Evolutionary conservation across 1,140 invertebrate genomes (phyloP).

Genomic region (Eupristina koningsbergeri): DNA sequence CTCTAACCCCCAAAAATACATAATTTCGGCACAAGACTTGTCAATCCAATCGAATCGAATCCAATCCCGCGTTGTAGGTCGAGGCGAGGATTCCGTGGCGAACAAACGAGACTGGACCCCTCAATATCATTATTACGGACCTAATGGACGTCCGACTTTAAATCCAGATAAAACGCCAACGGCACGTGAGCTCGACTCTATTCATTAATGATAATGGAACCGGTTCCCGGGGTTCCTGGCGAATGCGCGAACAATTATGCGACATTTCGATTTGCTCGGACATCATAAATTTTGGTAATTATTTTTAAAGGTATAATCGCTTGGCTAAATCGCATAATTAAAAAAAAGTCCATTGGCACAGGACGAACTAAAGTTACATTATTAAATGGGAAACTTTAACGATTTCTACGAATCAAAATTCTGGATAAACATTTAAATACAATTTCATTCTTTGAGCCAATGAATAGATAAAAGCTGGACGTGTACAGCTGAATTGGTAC

Average conservation of each 20-base stretch:
- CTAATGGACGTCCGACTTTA: conserved; percentile 41
- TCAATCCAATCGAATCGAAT: too few relatives aligned
- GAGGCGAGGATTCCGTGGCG: not conserved
- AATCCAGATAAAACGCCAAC: conserved; percentile 26
- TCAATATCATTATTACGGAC: conserved; percentile 46
- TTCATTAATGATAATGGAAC: conserved; percentile 51
- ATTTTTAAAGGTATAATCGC: conserved; percentile 37
- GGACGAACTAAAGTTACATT: not conserved
- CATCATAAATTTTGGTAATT: conserved; percentile 41
- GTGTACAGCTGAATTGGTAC: too few relatives aligned
- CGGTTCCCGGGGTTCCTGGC: conserved; percentile 36
- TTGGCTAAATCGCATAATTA: conserved; percentile 41
- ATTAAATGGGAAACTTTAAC: not conserved
- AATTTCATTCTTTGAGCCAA: not conserved
- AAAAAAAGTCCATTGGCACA: not conserved
- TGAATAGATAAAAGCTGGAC: too few relatives aligned
- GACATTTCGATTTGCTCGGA: conserved; percentile 31
- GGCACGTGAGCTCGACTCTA: conserved; percentile 12
- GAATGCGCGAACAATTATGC: conserved; percentile 30
- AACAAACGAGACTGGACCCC: not conserved
- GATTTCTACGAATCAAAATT: not conserved
- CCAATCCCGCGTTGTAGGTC: not conserved
- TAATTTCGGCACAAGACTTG: conserved; percentile 38
- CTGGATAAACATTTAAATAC: not conserved
- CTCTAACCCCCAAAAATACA: not conserved